Percentiles rank a stretch among this genome's conserved stretches.
phyloP scores from a whole-genome alignment of 2,888 invertebrate species.

The Halictus ligatus region DNA sequence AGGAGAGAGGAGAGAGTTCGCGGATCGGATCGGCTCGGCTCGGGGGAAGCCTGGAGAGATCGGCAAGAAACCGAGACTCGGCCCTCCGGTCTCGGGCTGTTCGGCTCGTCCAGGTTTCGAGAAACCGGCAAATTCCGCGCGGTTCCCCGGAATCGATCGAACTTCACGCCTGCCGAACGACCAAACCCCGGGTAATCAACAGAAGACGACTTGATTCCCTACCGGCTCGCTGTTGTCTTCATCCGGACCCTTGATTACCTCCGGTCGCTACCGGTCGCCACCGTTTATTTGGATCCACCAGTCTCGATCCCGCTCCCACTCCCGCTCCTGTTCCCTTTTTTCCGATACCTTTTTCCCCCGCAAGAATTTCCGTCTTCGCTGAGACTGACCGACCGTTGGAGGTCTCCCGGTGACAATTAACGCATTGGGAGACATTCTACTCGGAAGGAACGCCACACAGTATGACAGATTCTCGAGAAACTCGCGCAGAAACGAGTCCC shows the following conservation, averaged over 20 bases:
- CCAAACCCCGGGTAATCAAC: slow-evolving; percentile 68
- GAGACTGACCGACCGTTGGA: background rate
- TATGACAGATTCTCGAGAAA: background rate
- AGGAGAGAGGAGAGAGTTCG: slow-evolving; percentile 5
- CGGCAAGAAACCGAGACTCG: slow-evolving; percentile 65
- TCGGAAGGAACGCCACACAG: slow-evolving; percentile 3
- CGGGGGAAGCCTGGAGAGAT: slow-evolving; percentile 8
- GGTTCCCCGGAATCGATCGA: slow-evolving; percentile 71
- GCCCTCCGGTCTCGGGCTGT: background rate
- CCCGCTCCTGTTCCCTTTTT: background rate
- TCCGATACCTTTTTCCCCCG: background rate
- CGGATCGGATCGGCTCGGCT: slow-evolving; percentile 2
- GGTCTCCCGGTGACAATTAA: slow-evolving; percentile 12
- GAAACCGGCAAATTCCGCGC: slow-evolving; percentile 71
- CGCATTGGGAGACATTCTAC: background rate
- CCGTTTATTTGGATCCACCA: background rate
- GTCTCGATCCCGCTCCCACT: background rate
- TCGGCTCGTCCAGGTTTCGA: slow-evolving; percentile 59
- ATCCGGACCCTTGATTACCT: slow-evolving; percentile 35
- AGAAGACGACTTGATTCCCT: slow-evolving; percentile 64
- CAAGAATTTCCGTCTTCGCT: slow-evolving; percentile 1
- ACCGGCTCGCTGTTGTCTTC: slow-evolving; percentile 58
- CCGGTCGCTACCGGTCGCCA: background rate
- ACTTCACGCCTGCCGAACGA: slow-evolving; percentile 73
- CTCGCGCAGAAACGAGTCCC: background rate